Evolutionary conservation across 2,888 invertebrate genomes (phyloP), one percentile per base, ranked within the genome.

Genomic region (Protodeltote pygarga): DNA sequence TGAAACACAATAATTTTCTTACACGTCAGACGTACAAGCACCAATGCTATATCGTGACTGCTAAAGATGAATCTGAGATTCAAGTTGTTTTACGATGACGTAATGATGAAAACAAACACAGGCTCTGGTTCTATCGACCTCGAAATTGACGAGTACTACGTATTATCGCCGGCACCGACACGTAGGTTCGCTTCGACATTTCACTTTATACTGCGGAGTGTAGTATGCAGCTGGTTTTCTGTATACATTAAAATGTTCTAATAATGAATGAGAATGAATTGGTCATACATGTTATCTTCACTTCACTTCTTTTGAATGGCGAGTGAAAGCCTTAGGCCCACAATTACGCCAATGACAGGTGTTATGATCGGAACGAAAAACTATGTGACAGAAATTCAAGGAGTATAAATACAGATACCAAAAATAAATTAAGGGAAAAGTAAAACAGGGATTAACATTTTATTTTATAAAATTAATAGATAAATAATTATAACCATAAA

Each of bases 41-140:
- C 59, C 58, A 64, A 59, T 65, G 67, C 73, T 65, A 54, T 47
- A 64, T 63, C 52, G 58, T 60, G 73, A 78, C 60, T 65, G 73
- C 66, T 67, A 68, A 69, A 65, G 71, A 62, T 58, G 65, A 34
- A 68, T 68, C 61, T 71, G 64, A 73, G 72, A 77, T 71, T 63
- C 68, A 71, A 71, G 71, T 65, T 60, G 68, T 66, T 76, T 69
- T 65, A 61, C 52, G 72, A 74, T 90, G 89, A 90, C 89, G 90
- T 85, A 88, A 89, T 77, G 72, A 77, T 75, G 78, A 87, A 89
- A 88, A 88, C 80, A 89, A 86, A 87, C 83, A 68, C 64, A 67
- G 45, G 50, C 62, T 65, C 62, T 65, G 48, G 53, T 57, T 48
- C 49, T 66, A 75, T 81, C 80, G 77, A 81, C 83, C 85, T 86